Evolutionary conservation across 2,797 vertebrate genomes (phyloP).

Genomic region (Coregonus ussuriensis): DNA sequence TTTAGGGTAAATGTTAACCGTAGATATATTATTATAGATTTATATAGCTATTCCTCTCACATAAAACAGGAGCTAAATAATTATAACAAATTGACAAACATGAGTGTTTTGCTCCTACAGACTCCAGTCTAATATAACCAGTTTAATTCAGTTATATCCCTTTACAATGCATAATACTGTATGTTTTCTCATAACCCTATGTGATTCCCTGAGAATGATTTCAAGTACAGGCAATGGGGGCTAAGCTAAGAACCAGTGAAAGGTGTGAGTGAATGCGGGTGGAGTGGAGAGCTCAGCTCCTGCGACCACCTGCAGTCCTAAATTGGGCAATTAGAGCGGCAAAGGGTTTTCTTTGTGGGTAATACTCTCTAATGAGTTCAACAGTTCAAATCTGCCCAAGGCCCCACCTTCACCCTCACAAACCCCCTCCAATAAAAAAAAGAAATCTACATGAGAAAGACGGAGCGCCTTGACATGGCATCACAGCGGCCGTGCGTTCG

Average conservation of each 20-base stretch:
- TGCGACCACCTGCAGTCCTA: slow-evolving; percentile 68
- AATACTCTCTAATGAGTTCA: slow-evolving; percentile 74
- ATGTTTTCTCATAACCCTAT: slow-evolving; percentile 48
- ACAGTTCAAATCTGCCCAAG: slow-evolving; percentile 60
- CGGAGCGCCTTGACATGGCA: slow-evolving; percentile 36
- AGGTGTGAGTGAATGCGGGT: slow-evolving; percentile 47
- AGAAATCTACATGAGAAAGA: slow-evolving; percentile 35
- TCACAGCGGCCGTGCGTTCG: slow-evolving; percentile 19
- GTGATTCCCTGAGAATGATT: slow-evolving; percentile 5
- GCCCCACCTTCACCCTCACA: slow-evolving; percentile 56
- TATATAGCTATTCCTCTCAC: not conserved
- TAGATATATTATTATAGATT: not conserved
- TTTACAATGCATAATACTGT: slow-evolving; percentile 12
- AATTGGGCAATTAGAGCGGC: slow-evolving; percentile 72
- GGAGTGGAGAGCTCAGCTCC: not conserved
- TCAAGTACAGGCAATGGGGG: not conserved
- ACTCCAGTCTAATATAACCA: not conserved
- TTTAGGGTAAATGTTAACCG: not conserved
- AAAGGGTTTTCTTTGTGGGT: slow-evolving; percentile 71
- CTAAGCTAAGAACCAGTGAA: not conserved
- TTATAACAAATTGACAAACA: not conserved
- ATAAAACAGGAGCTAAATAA: not conserved
- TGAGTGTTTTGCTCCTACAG: not conserved
- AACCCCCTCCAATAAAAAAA: slow-evolving; percentile 37
- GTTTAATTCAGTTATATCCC: too few relatives aligned